Base-by-base conservation (phyloP, 2,113 vertebrate species). In the Papio anubis region DNA sequence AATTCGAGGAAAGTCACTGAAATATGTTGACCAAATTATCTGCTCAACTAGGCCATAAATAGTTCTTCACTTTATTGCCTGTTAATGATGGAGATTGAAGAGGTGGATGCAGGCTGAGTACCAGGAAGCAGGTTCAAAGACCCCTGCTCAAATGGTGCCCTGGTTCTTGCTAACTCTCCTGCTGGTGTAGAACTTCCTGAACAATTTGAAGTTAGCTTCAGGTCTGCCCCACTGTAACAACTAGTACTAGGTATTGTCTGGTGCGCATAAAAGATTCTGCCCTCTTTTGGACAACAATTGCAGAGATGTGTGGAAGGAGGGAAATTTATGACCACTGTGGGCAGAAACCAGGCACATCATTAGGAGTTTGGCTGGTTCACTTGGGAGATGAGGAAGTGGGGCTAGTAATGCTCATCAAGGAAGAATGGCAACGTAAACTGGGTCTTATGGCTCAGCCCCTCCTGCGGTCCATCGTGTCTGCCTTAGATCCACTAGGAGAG, bases 321-420 rank as follows among this genome's bases (percentile, higher is more conserved):
- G 14, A 83, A 85, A 85, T 90, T 79, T 40, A 55, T 66, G 90
- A 88, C 23, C 68, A 89, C 23, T 43, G 7, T n/a, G 43, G 83
- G 61, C 38, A 94, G 90, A 93, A 90, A 79, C 61, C 72, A 68
- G 84, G 72, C 43, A 55, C 92, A 64, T n/a, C 30, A 27, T 89
- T 79, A 79, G 61, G 45, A 83, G 79, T 66, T 84, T 78, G 59
- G 43, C 48, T 84, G 89, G 27, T 32, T 88, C n/a, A n/a, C 78
- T 92, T 55, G 27, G 40, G 23, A 76, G 40, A 84, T 79, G 61
- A 78, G 84, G n/a, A 72, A 88, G 35, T 50, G 27, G 50, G 23
- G 30, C 78, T 72, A 88, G 43, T 61, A 59, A 84, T 84, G 27
- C 18, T 79, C 57, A 18, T 66, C 79, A 85, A 85, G 80, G 50